These are phyloP conservation scores for Hypomesus transpacificus DNA, from an alignment of 2,113 vertebrate species.

Conservation along the genomic window DNA sequence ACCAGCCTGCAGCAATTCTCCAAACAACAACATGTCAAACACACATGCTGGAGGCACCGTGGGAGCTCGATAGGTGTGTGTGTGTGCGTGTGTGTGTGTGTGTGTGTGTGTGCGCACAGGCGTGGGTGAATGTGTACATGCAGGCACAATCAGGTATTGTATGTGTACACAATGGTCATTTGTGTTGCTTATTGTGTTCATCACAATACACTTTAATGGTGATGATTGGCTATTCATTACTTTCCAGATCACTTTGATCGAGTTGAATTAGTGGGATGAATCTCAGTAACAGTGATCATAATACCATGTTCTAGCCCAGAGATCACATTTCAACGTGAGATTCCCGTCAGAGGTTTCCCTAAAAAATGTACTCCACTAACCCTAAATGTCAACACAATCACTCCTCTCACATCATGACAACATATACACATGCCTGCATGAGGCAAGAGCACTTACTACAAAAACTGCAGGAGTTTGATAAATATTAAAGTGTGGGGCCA, in stretches of 20 bases:
- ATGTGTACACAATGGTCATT: too few species aligned
- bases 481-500: not conserved
- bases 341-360: constrained; percentile 24
- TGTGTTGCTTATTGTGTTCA: too few species aligned
- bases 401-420: constrained; percentile 25
- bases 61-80: not conserved
- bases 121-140: too few species aligned
- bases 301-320: constrained; percentile 11
- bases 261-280: constrained; percentile 32
- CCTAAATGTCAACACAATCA: constrained; percentile 46
- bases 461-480: constrained; percentile 17
- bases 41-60: not conserved
- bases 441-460: constrained; percentile 17
- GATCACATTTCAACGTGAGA: constrained; percentile 36
- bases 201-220: too few species aligned
- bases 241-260: constrained; percentile 29
- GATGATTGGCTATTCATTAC: too few species aligned
- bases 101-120: not conserved
- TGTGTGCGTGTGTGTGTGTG: not conserved
- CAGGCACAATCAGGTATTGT: too few species aligned
- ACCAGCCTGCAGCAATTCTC: constrained; percentile 50
- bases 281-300: constrained; percentile 29
- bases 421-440: constrained; percentile 17
- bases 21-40: constrained; percentile 54
- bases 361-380: constrained; percentile 31